phyloP scores from a whole-genome alignment of 2,797 vertebrate species.

The Pipistrellus pipistrellus region DNA sequence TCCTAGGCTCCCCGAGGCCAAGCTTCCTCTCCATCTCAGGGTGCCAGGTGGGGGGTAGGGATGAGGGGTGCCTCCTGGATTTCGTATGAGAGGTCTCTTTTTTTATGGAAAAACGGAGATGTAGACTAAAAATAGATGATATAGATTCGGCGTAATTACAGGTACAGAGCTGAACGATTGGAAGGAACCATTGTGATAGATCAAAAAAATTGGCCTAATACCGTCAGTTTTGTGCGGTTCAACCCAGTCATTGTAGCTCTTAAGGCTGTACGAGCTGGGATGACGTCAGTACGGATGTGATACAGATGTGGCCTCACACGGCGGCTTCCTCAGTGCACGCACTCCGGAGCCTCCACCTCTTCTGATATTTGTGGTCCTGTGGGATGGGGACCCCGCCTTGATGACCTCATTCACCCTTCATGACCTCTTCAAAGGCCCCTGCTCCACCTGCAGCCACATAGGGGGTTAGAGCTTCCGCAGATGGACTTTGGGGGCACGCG shows the following conservation, averaged over 20 bases:
- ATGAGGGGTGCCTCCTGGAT: rapidly evolving
- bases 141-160: not conserved
- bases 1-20: not conserved
- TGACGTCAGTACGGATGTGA: too few species aligned
- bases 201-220: not conserved
- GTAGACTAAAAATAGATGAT: not conserved
- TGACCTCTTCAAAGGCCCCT: not conserved
- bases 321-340: not conserved
- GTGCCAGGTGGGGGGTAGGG: not conserved
- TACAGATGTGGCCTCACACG: not conserved
- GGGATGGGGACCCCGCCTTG: rapidly evolving
- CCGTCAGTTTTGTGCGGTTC: not conserved
- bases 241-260: not conserved
- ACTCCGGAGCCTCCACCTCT: not conserved
- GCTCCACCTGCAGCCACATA: not conserved
- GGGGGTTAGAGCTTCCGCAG: too few species aligned
- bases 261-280: not conserved
- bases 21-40: not conserved
- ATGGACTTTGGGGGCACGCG: not conserved
- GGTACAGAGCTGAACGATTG: not conserved
- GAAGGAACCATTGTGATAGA: not conserved
- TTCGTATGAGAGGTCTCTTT: not conserved
- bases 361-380: not conserved
- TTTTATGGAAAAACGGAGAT: not conserved
- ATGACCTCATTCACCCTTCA: not conserved